Percentiles rank a stretch among this genome's conserved stretches.
Evolutionary conservation across 2,888 invertebrate species (phyloP).

Genomic region (Lasioglossum morio): DNA sequence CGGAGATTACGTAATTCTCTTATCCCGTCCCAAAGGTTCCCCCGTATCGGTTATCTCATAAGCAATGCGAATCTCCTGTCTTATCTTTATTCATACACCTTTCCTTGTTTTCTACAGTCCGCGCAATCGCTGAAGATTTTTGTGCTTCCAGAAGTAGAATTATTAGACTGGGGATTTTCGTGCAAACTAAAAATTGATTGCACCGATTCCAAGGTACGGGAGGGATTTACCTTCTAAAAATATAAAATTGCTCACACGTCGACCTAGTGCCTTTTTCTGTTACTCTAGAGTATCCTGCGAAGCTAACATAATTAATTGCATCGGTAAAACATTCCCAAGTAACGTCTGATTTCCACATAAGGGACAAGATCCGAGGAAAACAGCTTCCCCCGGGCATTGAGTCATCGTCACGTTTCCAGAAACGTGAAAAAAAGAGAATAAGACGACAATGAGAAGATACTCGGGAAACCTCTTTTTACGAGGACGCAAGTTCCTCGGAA

Average conservation of each 20-base stretch:
- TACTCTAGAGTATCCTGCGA: not conserved
- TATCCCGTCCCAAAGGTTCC: not conserved
- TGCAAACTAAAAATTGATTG: too few relatives aligned
- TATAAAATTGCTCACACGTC: not conserved
- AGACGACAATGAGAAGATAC: not conserved
- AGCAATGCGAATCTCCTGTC: not conserved
- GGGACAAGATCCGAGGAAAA: not conserved
- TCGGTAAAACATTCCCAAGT: not conserved
- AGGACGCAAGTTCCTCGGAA: not conserved
- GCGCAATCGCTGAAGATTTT: not conserved
- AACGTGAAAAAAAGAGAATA: conserved; percentile 16
- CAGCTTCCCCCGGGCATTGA: conserved; percentile 51
- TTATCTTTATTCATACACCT: not conserved
- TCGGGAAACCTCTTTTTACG: not conserved
- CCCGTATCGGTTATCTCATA: not conserved
- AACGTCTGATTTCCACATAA: not conserved
- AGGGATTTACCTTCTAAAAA: not conserved
- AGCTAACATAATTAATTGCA: not conserved
- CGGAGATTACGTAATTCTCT: not conserved
- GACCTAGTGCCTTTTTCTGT: not conserved
- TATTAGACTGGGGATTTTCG: not conserved
- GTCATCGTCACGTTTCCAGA: conserved; percentile 67
- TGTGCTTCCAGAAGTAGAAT: not conserved
- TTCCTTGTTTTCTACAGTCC: not conserved
- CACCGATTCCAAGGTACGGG: too few relatives aligned